A percentile compares a stretch with the other conserved stretches of the same genome.
Conservation (phyloP, 1,140 invertebrate species). For the Oedothorax gibbosus region DNA sequence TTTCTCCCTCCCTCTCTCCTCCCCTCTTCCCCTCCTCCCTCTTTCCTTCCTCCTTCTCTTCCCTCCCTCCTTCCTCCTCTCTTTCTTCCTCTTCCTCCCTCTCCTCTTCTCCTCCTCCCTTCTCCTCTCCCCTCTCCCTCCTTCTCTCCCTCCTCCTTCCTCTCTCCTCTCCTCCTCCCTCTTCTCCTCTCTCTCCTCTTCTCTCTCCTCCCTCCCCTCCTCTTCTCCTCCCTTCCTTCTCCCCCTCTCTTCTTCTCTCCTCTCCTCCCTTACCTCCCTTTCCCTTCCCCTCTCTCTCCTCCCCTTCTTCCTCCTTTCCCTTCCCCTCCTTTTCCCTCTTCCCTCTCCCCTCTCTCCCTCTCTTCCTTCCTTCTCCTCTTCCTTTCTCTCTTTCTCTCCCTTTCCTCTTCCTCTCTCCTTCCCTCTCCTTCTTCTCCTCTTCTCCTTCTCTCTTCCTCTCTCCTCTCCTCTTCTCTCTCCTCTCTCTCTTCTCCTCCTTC, state of each 20-base stretch:
- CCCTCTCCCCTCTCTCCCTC: neutral
- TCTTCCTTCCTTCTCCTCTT: neutral
- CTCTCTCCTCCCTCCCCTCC: neutral
- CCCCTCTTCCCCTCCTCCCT: no score
- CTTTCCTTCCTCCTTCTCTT: no score
- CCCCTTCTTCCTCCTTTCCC: neutral
- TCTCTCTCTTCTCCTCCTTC: neutral
- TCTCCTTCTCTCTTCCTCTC: neutral
- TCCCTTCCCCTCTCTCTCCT: neutral
- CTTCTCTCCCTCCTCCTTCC: neutral
- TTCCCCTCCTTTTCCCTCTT: neutral
- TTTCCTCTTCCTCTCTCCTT: neutral
- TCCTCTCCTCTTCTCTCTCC: neutral
- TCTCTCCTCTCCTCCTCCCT: neutral
- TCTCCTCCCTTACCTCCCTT: neutral
- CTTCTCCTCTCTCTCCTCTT: neutral
- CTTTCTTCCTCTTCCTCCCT: neutral
- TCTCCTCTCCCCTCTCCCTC: neutral
- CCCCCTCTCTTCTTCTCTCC: neutral
- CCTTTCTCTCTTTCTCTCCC: neutral
- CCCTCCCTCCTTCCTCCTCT: neutral
- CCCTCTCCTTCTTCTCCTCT: neutral
- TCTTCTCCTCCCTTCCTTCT: neutral
- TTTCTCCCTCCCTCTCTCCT: no score
- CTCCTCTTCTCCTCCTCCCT: neutral